Evolutionary conservation across 2,797 vertebrate species (phyloP), one percentile per base, ranked within the genome.

Genomic region (Naso thynnoides): DNA sequence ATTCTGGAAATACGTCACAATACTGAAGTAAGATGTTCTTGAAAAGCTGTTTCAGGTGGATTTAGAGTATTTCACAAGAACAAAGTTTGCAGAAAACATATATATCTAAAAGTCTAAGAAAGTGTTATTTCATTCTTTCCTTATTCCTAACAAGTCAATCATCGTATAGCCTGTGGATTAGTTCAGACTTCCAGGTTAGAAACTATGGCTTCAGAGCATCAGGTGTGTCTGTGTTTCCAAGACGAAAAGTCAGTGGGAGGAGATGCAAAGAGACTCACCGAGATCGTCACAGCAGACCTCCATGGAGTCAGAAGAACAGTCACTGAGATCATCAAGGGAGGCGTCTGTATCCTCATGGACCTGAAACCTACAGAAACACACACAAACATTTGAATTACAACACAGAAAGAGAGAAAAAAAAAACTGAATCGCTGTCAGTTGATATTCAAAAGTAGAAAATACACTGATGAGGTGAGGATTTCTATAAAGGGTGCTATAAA

Each of bases 261-360:
- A 55, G 8, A 71, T 48, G 70, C 8, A 49, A 50, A 64, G 9
- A 69, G n/a, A 92, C 96, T 95, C 83, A 97, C 96, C 94, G 2
- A 93, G 29, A 50, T 94, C 88, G 4, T 95, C 93, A 83, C 94
- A 93, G 75, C 88, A 92, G 23, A 94, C 91, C 72, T 95, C 95
- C 70, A 94, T 89, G 62, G 94, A 92, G 44, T 93, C 92, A 0
- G 91, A 83, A 23, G 91, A 91, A 49, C 90, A 92, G 83, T 95
- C 94, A 60, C 92, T 95, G 9, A 95, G 83, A 68, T 95, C 92
- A 58, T 95, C 94, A 44, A 93, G 78, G 36, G 85, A 82, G 39
- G 71, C 45, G 4, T 93, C 90, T 24, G 81, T 15, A 36, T 92
- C 90, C 15, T 93, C 93, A 1, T 82, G 90, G 57, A 91, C 73